These are phyloP conservation scores for Moxostoma hubbsi DNA, from an alignment of 2,797 vertebrate species.

Conservation along the genomic window DNA sequence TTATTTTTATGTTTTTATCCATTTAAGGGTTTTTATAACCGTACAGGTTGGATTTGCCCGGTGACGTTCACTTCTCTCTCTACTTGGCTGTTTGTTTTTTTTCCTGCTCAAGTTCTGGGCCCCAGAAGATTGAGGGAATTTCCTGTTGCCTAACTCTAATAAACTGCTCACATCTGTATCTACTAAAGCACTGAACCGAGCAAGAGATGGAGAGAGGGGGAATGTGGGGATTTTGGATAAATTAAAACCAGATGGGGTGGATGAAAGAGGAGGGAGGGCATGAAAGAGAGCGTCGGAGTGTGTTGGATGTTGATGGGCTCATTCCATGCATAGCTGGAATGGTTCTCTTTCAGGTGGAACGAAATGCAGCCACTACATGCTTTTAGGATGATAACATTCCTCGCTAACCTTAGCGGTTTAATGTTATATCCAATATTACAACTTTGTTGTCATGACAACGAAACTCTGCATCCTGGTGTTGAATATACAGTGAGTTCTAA, in stretches of 20 bases:
- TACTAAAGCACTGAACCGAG: slow-evolving; percentile 71
- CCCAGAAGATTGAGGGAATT: slow-evolving; percentile 82
- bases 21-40: no score
- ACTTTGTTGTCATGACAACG: no score
- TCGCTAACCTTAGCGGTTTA: no score
- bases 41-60: no score
- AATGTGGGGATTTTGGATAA: slow-evolving; percentile 21
- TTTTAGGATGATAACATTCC: no score
- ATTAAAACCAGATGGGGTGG: slow-evolving; percentile 42
- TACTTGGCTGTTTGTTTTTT: slow-evolving; percentile 1
- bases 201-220: background rate
- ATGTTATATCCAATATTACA: no score
- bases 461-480: no score
- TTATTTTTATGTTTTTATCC: background rate
- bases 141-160: slow-evolving; percentile 85
- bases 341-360: slow-evolving; percentile 21
- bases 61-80: background rate
- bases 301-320: slow-evolving; percentile 47
- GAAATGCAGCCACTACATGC: background rate
- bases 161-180: slow-evolving; percentile 84
- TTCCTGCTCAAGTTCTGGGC: slow-evolving; percentile 46
- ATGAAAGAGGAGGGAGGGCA: slow-evolving; percentile 44
- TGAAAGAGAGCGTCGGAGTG: slow-evolving; percentile 57
- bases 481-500: no score
- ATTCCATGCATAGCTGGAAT: slow-evolving; percentile 49